Evolutionary conservation across 2,888 invertebrate species (phyloP).

Genomic region (Lamellibrachia satsuma): DNA sequence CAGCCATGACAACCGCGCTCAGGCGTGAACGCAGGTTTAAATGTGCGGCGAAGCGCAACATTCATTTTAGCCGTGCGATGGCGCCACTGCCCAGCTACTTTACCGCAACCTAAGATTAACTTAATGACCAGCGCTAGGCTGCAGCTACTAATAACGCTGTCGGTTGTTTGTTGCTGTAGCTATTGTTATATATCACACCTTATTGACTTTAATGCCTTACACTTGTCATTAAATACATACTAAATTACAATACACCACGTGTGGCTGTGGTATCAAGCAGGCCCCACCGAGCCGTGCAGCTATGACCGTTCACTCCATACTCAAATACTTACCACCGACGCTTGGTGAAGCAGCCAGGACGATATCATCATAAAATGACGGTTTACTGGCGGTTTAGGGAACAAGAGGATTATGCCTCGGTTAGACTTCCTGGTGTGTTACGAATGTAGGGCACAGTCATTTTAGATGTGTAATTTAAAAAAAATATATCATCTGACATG

Average conservation of each 20-base stretch:
- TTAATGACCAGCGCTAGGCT: neutral
- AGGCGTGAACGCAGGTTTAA: neutral
- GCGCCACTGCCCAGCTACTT: neutral
- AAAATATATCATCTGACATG: too few relatives aligned
- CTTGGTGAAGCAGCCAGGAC: neutral
- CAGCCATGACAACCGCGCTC: neutral
- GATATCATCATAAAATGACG: too few relatives aligned
- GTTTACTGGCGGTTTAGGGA: too few relatives aligned
- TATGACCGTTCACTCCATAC: neutral
- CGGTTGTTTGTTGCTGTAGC: too few relatives aligned
- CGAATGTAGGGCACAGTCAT: too few relatives aligned
- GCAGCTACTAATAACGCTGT: neutral
- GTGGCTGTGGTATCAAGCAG: neutral
- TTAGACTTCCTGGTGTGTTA: too few relatives aligned
- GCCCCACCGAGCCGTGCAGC: neutral
- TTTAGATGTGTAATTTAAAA: too few relatives aligned
- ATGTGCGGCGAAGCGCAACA: neutral
- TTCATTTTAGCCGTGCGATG: neutral
- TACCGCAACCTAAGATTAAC: neutral
- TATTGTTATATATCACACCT: too few relatives aligned
- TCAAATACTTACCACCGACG: neutral
- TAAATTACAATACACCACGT: neutral
- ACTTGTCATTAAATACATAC: too few relatives aligned
- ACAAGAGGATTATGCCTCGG: too few relatives aligned
- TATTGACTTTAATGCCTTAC: too few relatives aligned